Percentiles rank a stretch among this genome's conserved stretches.
Evolutionary conservation across 2,113 vertebrate genomes (phyloP).

Genomic region (Centropus unirufus): DNA sequence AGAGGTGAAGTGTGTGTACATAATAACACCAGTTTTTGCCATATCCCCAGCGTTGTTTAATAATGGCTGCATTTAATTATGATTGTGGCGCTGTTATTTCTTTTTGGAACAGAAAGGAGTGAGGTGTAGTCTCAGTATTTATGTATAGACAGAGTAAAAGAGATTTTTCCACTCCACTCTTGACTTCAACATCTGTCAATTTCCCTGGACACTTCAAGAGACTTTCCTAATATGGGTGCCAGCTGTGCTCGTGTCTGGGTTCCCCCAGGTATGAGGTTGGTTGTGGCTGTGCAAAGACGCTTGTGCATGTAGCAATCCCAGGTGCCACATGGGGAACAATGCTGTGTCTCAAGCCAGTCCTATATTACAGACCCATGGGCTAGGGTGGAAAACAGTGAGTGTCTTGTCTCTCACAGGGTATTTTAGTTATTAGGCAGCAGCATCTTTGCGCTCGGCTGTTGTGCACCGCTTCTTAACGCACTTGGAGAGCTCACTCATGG

Average conservation of each 20-base stretch:
- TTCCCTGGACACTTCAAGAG: not conserved
- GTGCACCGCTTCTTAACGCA: not conserved
- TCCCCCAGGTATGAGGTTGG: not conserved
- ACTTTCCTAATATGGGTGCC: not conserved
- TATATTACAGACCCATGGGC: not conserved
- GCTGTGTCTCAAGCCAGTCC: not conserved
- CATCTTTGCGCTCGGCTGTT: not conserved
- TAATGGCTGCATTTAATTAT: not conserved
- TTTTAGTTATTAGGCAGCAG: not conserved
- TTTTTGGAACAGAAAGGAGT: not conserved
- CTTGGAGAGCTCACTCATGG: not conserved
- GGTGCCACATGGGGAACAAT: not conserved
- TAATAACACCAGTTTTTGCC: not conserved
- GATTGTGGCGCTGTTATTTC: not conserved
- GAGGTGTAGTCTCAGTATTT: not conserved
- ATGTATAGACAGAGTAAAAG: not conserved
- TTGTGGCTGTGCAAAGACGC: not conserved
- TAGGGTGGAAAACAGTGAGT: fast-evolving
- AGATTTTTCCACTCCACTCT: not conserved
- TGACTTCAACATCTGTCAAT: not conserved
- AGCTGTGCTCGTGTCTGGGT: not conserved
- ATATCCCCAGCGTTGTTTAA: not conserved
- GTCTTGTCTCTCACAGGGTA: not conserved
- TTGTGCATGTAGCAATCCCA: not conserved
- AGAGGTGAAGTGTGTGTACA: not conserved